Evolutionary conservation across 2,113 vertebrate genomes (phyloP).

Genomic region (Nestor notabilis): DNA sequence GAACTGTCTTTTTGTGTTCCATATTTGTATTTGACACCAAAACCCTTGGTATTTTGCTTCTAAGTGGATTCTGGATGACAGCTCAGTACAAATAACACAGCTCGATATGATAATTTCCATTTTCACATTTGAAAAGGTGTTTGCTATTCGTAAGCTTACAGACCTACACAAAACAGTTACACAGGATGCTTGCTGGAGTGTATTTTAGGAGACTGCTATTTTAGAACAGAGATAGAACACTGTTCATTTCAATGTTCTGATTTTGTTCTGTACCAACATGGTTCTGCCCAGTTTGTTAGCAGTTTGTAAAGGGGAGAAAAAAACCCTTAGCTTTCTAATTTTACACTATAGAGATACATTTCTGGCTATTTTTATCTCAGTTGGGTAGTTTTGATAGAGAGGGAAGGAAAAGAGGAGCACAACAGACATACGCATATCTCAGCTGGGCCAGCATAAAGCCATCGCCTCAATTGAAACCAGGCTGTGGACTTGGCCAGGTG

Average conservation of each 20-base stretch:
- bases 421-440: not conserved
- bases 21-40: not conserved
- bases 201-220: not conserved
- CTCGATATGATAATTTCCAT: not conserved
- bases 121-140: not conserved
- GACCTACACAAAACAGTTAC: not conserved
- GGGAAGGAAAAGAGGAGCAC: not conserved
- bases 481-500: not conserved
- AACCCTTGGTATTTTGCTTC: not conserved
- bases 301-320: not conserved
- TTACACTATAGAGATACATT: not conserved
- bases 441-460: not conserved
- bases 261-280: not conserved
- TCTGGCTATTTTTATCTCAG: not conserved
- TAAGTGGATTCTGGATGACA: not conserved
- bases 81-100: not conserved
- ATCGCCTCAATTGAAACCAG: not conserved
- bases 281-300: not conserved
- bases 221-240: not conserved
- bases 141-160: not conserved
- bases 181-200: not conserved
- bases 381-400: not conserved
- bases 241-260: not conserved
- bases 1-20: not conserved
- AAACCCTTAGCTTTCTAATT: not conserved